These are phyloP conservation scores for Ataeniobius toweri DNA, from an alignment of 2,797 vertebrate genomes.

Conservation along the genomic window DNA sequence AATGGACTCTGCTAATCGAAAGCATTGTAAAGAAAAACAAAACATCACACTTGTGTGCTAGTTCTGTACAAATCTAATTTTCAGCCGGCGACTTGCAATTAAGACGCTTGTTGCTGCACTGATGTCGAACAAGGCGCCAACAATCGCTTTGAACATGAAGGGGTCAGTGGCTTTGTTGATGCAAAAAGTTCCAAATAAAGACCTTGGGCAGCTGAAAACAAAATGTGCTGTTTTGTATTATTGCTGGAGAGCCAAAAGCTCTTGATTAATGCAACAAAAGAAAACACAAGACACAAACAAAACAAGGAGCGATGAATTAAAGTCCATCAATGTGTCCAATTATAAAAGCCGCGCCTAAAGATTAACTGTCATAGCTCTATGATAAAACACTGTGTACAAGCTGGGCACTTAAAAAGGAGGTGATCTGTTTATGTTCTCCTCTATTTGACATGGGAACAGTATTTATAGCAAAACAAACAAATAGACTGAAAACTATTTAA, in stretches of 20 bases:
- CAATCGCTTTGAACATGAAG: constrained; percentile 39
- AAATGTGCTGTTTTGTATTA: constrained; percentile 27
- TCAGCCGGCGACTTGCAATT: constrained; percentile 3
- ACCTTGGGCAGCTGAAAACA: constrained; percentile 17
- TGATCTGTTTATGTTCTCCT: constrained; percentile 16
- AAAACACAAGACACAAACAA: constrained; percentile 33
- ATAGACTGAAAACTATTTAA: background rate
- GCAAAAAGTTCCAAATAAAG: constrained; percentile 23
- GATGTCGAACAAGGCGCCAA: constrained; percentile 30
- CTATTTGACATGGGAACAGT: background rate
- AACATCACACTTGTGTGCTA: constrained; percentile 5
- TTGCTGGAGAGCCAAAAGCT: constrained; percentile 18
- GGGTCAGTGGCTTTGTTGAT: constrained; percentile 45
- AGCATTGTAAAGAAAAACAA: background rate
- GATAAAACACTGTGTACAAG: constrained; percentile 20
- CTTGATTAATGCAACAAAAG: constrained; percentile 31
- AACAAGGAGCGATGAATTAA: constrained; percentile 17
- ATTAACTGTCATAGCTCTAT: constrained; percentile 20
- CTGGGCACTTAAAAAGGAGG: constrained; percentile 72
- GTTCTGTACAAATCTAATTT: constrained; percentile 16
- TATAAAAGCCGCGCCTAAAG: constrained; percentile 20
- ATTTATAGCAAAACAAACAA: constrained; percentile 2
- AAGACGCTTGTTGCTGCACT: constrained; percentile 29
- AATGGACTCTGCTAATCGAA: constrained; percentile 7
- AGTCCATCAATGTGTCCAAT: constrained; percentile 10